Evolutionary conservation across 2,888 invertebrate species (phyloP).

Genomic region (Euproctis similis): DNA sequence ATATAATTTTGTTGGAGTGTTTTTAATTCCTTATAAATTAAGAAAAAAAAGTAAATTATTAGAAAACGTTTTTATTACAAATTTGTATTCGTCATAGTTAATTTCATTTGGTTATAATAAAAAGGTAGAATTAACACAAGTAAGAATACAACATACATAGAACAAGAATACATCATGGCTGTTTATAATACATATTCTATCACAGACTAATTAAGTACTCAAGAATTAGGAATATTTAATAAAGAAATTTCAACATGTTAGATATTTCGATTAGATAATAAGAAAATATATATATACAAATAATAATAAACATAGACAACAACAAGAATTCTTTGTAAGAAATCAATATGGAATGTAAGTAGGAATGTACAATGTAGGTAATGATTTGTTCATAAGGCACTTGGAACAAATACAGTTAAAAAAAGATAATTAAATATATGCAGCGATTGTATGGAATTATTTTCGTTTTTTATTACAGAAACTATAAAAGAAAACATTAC

Average conservation of each 20-base stretch:
- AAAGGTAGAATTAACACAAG: constrained; percentile 3
- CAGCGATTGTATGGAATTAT: too few relatives aligned
- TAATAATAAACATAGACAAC: too few relatives aligned
- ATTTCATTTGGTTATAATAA: constrained; percentile 5
- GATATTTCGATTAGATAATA: background rate
- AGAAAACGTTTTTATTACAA: constrained; percentile 73
- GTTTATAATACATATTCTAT: constrained; percentile 43
- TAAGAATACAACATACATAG: constrained; percentile 8
- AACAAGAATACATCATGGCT: constrained; percentile 2
- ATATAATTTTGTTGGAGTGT: constrained; percentile 34
- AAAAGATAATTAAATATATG: too few relatives aligned
- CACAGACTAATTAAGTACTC: constrained; percentile 64
- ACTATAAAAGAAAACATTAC: too few relatives aligned
- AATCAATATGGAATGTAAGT: constrained; percentile 46
- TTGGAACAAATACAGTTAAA: constrained; percentile 63
- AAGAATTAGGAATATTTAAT: constrained; percentile 11
- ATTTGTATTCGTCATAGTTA: constrained; percentile 56
- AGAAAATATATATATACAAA: too few relatives aligned
- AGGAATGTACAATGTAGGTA: too few relatives aligned
- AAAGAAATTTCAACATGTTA: background rate
- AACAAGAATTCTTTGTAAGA: too few relatives aligned
- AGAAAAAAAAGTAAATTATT: constrained; percentile 63
- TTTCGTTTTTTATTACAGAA: too few relatives aligned
- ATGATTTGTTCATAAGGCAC: constrained; percentile 72
- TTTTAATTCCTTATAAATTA: constrained; percentile 68